Base-by-base conservation (phyloP, 1,140 invertebrate species). In the Phthorimaea operculella region DNA sequence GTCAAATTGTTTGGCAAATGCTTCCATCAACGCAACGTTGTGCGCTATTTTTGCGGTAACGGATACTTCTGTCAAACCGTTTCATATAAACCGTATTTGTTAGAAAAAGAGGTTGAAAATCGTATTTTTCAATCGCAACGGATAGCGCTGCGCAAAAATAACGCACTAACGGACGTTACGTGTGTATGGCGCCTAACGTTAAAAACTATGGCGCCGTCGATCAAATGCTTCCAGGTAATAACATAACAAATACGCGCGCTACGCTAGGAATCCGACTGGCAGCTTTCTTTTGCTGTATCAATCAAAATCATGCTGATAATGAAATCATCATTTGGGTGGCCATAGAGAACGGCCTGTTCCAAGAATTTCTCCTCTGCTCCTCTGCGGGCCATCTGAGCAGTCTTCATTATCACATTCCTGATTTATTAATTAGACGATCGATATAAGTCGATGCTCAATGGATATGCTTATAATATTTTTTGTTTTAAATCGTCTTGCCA, bases 261-360 rank as follows among this genome's bases (percentile, higher is more conserved):
- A 78, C 77, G 82, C 66, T 62, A 76, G 70, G 79, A 85, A 85
- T 85, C 73, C 68, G 70, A 57, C 71, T 62, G 69, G 54, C 63
- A 60, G 58, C 62, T 72, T 85, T 85, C 79, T 83, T 85, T 73
- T 75, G 77, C 70, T 68, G 66, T 77, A 85, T 85, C 82, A 85
- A 85, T 85, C 82, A 85, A 85, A 85, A 85, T 85, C 79, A 85
- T 85, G 83, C 74, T 72, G 76, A 82, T 85, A 85, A 85, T 85
- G 78, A 83, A 85, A 85, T 85, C 82, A 85, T 85, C 79, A 85
- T 81, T 82, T 83, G 82, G 82, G 79, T 83, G 82, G 82, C 76
- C 79, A 82, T 83, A 83, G 77, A 82, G 70, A 76, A 72, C 21
- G 64, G 66, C 64, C 63, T 52, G 44, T 83, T 83, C 82, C 63